Evolutionary conservation across 2,113 vertebrate species (phyloP), one percentile per base, ranked within the genome.

Genomic region (Oryctolagus cuniculus): DNA sequence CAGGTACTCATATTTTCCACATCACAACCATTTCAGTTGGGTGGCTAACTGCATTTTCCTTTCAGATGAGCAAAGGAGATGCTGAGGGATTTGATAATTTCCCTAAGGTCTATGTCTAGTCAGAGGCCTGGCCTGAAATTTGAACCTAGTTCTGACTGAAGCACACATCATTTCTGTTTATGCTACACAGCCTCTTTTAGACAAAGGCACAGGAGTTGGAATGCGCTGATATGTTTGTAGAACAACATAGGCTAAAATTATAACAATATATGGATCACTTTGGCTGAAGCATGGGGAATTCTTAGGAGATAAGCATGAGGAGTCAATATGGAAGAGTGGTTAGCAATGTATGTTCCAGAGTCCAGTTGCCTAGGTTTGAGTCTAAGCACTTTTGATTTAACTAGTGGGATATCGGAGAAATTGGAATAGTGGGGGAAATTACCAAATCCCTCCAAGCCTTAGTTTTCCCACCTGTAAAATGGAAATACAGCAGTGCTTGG

Each of bases 51-150:
- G 5, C 25, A 11, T 70, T 87, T 93, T 82, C 53, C 24, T 34
- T 87, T 51, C 21, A 24, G 22, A 53, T 93, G 86, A 93, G 69
- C 17, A 61, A n/a, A 61, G 74, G 36, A 87, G 36, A 87, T 31
- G 87, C 36, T 44, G 51, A 94, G 34, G 80, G 8, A n/a, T 74
- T 79, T 89, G 64, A 66, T 73, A 38, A 49, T 91, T 96, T 97
- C 38, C n/a, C 21, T 84, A 87, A 21, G 21, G 64, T 89, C 74
- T 85, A 80, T 10, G 83, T 75, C 27, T 8, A 67, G 29, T 72
- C 81, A 89, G 15, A 82, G 49, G 16, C 31, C 51, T 70, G 53
- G n/a, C 24, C 27, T 94, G 86, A 95, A 95, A 92, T 83, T 86
- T 85, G 64, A 94, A 90, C 34, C 91, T 88, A 34, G 44, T 22